phyloP scores from a whole-genome alignment of 2,888 invertebrate genomes.

The Drosophila prolongata region DNA sequence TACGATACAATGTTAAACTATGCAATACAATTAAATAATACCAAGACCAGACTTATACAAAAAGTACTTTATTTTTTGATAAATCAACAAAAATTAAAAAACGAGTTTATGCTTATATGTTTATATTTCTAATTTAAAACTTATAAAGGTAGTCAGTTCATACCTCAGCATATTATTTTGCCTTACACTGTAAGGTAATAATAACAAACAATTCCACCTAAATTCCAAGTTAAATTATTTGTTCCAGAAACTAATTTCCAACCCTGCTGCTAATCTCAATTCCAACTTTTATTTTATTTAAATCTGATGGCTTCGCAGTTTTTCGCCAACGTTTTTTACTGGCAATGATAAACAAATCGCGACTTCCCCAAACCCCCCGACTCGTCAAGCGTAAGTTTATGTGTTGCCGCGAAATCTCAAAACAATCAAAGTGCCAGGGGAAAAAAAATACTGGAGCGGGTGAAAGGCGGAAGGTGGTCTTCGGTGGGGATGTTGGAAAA shows the following conservation, averaged over 20 bases:
- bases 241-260: slow-evolving; percentile 67
- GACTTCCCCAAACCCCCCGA: slow-evolving; percentile 17
- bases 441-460: slow-evolving; percentile 19
- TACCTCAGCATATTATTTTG: too few relatives aligned
- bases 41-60: too few relatives aligned
- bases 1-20: too few relatives aligned
- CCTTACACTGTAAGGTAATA: neutral
- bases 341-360: slow-evolving; percentile 57
- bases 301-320: slow-evolving; percentile 54
- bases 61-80: too few relatives aligned
- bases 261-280: slow-evolving; percentile 70
- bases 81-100: too few relatives aligned
- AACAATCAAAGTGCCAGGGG: slow-evolving; percentile 72
- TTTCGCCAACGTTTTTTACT: slow-evolving; percentile 10
- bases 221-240: slow-evolving; percentile 55
- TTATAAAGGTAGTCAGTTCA: too few relatives aligned
- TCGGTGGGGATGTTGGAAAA: slow-evolving; percentile 20
- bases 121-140: too few relatives aligned
- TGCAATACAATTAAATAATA: too few relatives aligned
- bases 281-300: slow-evolving; percentile 76
- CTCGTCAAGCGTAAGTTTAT: slow-evolving; percentile 58
- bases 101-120: too few relatives aligned
- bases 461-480: slow-evolving; percentile 1
- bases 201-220: neutral
- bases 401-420: slow-evolving; percentile 76